A percentile compares a stretch with the other conserved stretches of the same genome.
Evolutionary conservation across 2,888 invertebrate genomes (phyloP).

Genomic region (Sphecodes monilicornis): DNA sequence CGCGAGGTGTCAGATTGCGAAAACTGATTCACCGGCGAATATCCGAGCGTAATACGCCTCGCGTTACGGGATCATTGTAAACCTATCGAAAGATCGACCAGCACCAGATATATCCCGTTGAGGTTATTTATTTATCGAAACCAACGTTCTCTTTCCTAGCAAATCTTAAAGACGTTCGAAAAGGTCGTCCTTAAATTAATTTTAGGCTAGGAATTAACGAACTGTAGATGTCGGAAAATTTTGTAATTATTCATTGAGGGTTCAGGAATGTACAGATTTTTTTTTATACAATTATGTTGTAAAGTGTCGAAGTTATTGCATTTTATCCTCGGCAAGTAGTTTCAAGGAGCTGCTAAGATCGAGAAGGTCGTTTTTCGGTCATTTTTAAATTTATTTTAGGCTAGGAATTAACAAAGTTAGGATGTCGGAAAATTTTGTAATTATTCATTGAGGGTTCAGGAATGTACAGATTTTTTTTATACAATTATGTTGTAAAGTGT

Average conservation of each 20-base stretch:
- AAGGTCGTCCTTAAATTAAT: not conserved
- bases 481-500: no score
- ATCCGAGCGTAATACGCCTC: slow-evolving; percentile 37
- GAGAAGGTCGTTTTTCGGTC: no score
- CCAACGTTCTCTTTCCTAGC: not conserved
- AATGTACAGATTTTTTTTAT: no score
- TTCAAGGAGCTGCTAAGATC: not conserved
- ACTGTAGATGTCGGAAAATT: no score
- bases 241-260: not conserved
- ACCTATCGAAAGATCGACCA: not conserved
- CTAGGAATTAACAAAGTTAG: no score
- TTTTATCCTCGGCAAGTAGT: no score
- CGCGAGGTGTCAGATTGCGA: slow-evolving; percentile 62
- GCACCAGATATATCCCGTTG: not conserved
- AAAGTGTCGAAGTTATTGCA: not conserved
- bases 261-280: not conserved
- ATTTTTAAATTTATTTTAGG: no score
- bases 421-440: no score
- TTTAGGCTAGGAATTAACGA: not conserved
- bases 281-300: not conserved
- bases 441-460: no score
- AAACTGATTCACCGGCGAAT: slow-evolving; percentile 57
- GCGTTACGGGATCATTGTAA: not conserved
- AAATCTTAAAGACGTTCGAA: not conserved
- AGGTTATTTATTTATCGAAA: not conserved